A percentile compares a stretch with the other conserved stretches of the same genome.
Conservation (phyloP, 1,140 invertebrate species). For the Geopemphigus sp. region DNA sequence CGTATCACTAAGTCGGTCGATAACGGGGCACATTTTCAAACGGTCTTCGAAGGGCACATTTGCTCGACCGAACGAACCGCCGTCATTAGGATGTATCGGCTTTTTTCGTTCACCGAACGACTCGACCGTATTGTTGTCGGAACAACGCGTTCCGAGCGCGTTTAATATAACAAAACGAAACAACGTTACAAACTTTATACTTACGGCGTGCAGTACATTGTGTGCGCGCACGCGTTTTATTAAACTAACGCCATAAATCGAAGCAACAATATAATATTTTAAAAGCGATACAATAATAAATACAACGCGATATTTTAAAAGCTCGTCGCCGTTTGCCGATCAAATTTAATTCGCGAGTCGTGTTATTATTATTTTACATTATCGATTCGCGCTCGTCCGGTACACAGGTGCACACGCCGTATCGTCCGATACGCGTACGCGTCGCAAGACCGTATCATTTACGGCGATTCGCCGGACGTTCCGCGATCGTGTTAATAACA, state of each 20-base stretch:
- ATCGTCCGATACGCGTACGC: too few species aligned
- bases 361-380: neutral
- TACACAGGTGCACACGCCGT: too few species aligned
- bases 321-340: neutral
- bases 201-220: neutral
- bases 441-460: too few species aligned
- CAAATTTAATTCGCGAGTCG: neutral
- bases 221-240: too few species aligned
- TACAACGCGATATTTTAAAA: conserved; percentile 9
- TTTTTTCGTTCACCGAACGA: neutral
- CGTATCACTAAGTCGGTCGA: neutral
- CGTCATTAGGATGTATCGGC: too few species aligned
- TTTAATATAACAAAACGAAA: neutral
- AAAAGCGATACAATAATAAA: conserved; percentile 7
- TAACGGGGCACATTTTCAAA: too few species aligned
- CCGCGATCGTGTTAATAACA: too few species aligned
- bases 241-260: too few species aligned
- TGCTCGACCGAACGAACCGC: neutral
- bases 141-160: neutral
- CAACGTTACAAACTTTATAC: neutral
- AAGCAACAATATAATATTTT: neutral
- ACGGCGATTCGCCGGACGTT: too few species aligned
- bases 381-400: neutral
- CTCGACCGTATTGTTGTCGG: neutral
- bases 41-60: neutral